phyloP scores from a whole-genome alignment of 2,113 vertebrate species.

The Platichthys flesus region DNA sequence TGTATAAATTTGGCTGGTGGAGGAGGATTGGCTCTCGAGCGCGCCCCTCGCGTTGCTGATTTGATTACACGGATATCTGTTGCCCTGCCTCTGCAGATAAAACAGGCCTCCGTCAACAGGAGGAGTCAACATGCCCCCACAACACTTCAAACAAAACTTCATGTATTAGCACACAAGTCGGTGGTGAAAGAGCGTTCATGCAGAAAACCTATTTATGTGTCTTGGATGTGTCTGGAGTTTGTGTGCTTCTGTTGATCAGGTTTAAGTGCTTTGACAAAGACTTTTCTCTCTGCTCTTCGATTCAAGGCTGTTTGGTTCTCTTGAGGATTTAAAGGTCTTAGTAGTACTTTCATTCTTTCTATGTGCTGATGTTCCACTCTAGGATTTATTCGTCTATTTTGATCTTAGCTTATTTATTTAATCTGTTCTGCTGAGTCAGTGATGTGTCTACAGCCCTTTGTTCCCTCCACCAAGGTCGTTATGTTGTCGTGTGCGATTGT shows the following conservation, averaged over 20 bases:
- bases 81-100: constrained; percentile 72
- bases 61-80: constrained; percentile 77
- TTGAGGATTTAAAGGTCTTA: background rate
- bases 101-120: constrained; percentile 62
- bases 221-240: background rate
- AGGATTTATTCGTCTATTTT: background rate
- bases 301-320: background rate
- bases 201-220: constrained; percentile 14
- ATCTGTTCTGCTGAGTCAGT: background rate
- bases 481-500: too few species aligned
- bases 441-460: background rate
- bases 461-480: too few species aligned
- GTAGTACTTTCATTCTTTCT: background rate
- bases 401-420: background rate
- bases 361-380: background rate
- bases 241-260: constrained; percentile 2
- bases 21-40: constrained; percentile 61
- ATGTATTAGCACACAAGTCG: constrained; percentile 18
- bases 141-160: constrained; percentile 56
- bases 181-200: background rate
- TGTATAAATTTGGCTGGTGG: constrained; percentile 77
- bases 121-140: constrained; percentile 54
- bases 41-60: constrained; percentile 63
- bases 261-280: background rate
- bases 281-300: background rate